Conservation (phyloP, 2,888 invertebrate genomes). For the Sinodicranocentrus sp. region DNA sequence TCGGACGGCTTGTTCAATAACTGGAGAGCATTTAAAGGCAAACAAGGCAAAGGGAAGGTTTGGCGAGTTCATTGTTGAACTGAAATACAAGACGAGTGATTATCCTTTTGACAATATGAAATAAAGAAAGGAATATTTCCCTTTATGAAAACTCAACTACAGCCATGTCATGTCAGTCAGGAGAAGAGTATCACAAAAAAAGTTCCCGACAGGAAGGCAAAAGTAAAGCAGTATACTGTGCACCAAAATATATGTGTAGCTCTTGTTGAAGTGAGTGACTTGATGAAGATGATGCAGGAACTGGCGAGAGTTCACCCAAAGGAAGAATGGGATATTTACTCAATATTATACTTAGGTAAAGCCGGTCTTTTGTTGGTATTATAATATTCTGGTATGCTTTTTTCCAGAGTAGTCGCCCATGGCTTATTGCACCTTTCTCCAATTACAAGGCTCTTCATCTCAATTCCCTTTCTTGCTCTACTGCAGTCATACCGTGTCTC, state of each 20-base stretch:
- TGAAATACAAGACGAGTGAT: conserved; percentile 57
- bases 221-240: conserved; percentile 15
- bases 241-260: neutral
- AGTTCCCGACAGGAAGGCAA: conserved; percentile 37
- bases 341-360: conserved; percentile 43
- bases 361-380: conserved; percentile 39
- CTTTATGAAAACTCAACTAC: neutral
- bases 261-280: conserved; percentile 8
- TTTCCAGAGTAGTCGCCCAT: conserved; percentile 27
- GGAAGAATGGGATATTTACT: conserved; percentile 51
- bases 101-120: conserved; percentile 43
- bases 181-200: conserved; percentile 17
- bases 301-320: conserved; percentile 7
- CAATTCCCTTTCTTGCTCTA: conserved; percentile 1
- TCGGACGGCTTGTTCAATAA: too few species aligned
- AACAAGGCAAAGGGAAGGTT: conserved; percentile 9
- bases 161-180: conserved; percentile 27
- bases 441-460: conserved; percentile 64
- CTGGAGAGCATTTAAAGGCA: conserved; percentile 31
- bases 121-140: conserved; percentile 21
- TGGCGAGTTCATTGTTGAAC: conserved; percentile 43
- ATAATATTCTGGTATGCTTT: conserved; percentile 10
- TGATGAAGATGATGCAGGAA: neutral
- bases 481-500: neutral
- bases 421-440: conserved; percentile 64